phyloP scores from a whole-genome alignment of 1,140 invertebrate species.

The Caenorhabditis latens region DNA sequence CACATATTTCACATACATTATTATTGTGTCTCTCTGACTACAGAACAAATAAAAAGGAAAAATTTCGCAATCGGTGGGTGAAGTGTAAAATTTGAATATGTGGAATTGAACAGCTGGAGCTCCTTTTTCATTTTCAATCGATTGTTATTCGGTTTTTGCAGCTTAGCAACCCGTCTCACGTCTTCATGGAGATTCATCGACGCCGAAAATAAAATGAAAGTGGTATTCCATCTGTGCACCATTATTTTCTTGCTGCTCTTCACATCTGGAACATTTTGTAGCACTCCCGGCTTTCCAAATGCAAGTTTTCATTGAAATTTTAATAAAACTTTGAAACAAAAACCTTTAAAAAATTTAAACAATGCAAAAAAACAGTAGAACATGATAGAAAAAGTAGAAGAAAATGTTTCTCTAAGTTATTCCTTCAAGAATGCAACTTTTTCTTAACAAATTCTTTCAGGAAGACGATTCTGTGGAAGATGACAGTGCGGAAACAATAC shows the following conservation, averaged over 20 bases:
- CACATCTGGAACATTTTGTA: background rate
- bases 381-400: too few species aligned
- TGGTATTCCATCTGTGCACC: conserved; percentile 19
- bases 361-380: background rate
- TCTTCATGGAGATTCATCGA: conserved; percentile 4
- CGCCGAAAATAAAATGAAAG: background rate
- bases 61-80: background rate
- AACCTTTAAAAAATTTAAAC: background rate
- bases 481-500: conserved; percentile 78
- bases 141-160: background rate
- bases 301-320: background rate
- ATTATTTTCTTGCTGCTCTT: conserved; percentile 8
- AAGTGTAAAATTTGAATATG: background rate
- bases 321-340: background rate
- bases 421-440: too few species aligned
- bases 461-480: background rate
- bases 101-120: background rate
- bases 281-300: background rate
- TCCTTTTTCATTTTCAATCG: too few species aligned
- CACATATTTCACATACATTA: background rate
- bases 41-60: background rate
- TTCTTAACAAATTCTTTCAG: background rate
- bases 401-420: too few species aligned
- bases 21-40: background rate
- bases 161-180: background rate